Percentiles rank a stretch among this genome's conserved stretches.
phyloP scores from a whole-genome alignment of 2,113 vertebrate species.

The Pholis gunnellus region DNA sequence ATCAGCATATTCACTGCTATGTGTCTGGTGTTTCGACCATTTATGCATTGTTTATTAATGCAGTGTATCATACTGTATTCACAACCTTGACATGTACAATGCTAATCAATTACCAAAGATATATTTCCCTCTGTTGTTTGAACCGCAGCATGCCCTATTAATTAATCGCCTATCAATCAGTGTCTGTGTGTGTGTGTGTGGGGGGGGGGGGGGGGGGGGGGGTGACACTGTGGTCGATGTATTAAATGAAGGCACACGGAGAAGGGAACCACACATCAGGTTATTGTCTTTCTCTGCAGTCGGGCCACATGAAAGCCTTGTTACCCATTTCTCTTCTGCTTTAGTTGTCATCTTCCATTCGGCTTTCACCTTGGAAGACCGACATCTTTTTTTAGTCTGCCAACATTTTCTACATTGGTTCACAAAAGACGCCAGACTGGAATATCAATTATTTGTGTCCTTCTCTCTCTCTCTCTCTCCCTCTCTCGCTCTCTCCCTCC shows the following conservation, averaged over 20 bases:
- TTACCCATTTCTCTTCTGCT: conserved; percentile 67
- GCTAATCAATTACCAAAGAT: neutral
- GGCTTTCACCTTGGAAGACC: conserved; percentile 68
- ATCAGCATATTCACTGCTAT: neutral
- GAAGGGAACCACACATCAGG: conserved; percentile 40
- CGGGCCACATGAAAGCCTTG: conserved; percentile 55
- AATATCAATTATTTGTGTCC: conserved; percentile 56
- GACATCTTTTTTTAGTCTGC: conserved; percentile 61
- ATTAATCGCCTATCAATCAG: conserved; percentile 50
- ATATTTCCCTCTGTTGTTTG: neutral
- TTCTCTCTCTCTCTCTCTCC: neutral
- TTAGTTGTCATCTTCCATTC: conserved; percentile 69
- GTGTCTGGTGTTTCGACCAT: neutral
- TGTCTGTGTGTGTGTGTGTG: neutral
- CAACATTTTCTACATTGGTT: conserved; percentile 60
- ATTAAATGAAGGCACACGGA: conserved; percentile 33
- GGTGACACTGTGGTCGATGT: conserved; percentile 37
- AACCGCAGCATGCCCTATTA: neutral
- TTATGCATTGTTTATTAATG: neutral
- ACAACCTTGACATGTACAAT: neutral
- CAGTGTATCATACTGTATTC: neutral
- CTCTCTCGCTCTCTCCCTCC: neutral
- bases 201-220: too few species aligned
- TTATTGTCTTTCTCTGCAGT: conserved; percentile 68
- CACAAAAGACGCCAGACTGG: conserved; percentile 39